phyloP scores from a whole-genome alignment of 2,797 vertebrate species.

The Falco columbarius region DNA sequence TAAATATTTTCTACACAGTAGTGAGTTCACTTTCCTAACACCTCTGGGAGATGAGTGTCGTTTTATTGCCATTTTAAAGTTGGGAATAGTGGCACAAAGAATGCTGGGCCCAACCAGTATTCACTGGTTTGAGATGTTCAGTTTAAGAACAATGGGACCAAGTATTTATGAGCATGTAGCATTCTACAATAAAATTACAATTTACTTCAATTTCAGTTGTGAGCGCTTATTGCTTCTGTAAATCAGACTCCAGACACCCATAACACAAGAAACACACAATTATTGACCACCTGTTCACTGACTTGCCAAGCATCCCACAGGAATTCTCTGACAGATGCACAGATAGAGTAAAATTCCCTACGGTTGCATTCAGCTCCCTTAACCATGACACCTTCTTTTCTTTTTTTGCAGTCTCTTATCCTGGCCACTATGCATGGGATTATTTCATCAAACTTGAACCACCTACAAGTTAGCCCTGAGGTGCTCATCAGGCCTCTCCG shows the following conservation, averaged over 20 bases:
- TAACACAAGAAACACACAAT: conserved; percentile 70
- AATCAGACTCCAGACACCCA: conserved; percentile 68
- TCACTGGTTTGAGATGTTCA: not conserved
- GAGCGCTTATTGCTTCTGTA: conserved; percentile 61
- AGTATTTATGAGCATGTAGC: conserved; percentile 41
- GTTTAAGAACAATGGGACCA: conserved; percentile 35
- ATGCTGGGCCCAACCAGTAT: not conserved
- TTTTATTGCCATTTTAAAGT: conserved; percentile 23
- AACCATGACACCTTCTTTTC: conserved; percentile 63
- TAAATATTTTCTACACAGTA: not conserved
- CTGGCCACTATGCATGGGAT: not conserved
- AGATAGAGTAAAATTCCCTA: conserved; percentile 58
- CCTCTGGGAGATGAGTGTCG: not conserved
- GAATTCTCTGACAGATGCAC: conserved; percentile 67
- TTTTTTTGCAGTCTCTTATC: not conserved
- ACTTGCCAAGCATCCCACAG: conserved; percentile 49
- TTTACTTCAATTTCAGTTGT: conserved; percentile 64
- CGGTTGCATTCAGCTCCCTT: conserved; percentile 55
- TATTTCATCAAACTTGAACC: conserved; percentile 25
- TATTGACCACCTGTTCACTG: conserved; percentile 71
- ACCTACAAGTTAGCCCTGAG: not conserved
- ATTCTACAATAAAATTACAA: conserved; percentile 61
- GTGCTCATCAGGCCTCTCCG: not conserved
- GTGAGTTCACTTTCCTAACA: not conserved
- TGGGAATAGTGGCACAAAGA: not conserved